Conservation (phyloP, 2,888 invertebrate species). For the Sphaerophoria taeniata region DNA sequence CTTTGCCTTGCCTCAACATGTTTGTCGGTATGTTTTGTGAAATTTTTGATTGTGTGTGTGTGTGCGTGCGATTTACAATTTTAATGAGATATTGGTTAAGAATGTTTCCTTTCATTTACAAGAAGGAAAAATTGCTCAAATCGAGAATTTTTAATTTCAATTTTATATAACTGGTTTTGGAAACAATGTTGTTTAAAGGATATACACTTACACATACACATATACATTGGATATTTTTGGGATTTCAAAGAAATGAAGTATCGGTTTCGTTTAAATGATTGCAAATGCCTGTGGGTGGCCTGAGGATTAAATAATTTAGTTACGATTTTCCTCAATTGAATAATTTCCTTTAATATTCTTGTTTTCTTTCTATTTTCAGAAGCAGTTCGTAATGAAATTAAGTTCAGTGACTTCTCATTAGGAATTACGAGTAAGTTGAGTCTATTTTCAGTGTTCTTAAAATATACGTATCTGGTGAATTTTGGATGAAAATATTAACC, state of each 20-base stretch:
- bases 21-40: neutral
- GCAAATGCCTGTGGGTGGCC: neutral
- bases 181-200: neutral
- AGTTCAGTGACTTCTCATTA: slow-evolving; percentile 12
- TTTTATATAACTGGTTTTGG: neutral
- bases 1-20: slow-evolving; percentile 13
- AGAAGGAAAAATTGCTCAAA: neutral
- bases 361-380: slow-evolving; percentile 48
- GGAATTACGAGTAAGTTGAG: no score
- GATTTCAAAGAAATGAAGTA: no score
- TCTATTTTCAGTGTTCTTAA: no score
- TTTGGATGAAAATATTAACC: no score
- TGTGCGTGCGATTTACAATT: neutral
- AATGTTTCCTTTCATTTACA: slow-evolving; percentile 31
- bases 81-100: slow-evolving; percentile 23
- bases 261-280: no score
- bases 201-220: no score
- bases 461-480: no score
- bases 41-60: neutral
- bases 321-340: neutral
- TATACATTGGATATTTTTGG: no score
- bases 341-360: neutral
- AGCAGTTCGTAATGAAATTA: slow-evolving; percentile 6
- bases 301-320: neutral
- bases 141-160: slow-evolving; percentile 1